These are phyloP conservation scores for Clarias magur DNA, from an alignment of 2,113 vertebrate species.

Conservation along the genomic window DNA sequence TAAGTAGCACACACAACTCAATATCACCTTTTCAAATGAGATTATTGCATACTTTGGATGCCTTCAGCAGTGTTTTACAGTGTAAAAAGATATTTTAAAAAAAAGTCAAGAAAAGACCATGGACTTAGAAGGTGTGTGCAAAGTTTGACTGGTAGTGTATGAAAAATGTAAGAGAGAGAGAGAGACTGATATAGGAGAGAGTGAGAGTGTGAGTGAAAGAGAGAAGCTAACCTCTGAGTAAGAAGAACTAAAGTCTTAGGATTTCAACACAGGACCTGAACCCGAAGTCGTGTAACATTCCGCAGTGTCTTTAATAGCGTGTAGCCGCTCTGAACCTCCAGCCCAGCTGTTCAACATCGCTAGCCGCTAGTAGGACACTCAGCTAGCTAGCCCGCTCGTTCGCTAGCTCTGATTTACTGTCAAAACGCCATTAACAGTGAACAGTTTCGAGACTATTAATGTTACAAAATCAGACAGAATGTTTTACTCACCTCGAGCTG, in stretches of 20 bases:
- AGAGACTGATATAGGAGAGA: background rate
- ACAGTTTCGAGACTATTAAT: no score
- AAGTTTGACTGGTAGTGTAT: no score
- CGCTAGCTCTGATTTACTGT: background rate
- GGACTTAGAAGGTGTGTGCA: background rate
- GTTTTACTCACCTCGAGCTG: slow-evolving; percentile 28
- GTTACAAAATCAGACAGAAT: no score
- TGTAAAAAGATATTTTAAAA: no score
- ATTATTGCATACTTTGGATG: no score
- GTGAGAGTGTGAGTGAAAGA: background rate
- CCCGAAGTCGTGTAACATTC: background rate
- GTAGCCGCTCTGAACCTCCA: background rate
- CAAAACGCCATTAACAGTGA: background rate
- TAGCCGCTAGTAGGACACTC: background rate
- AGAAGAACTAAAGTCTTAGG: background rate
- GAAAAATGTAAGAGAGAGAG: background rate
- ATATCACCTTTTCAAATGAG: no score
- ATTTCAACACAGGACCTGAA: background rate
- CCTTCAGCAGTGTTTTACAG: no score
- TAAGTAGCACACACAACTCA: no score
- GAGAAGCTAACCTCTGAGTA: background rate
- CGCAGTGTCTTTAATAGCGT: no score
- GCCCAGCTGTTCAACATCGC: background rate
- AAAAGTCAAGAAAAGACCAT: background rate
- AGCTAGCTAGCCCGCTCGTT: background rate